Percentiles rank a stretch among this genome's conserved stretches.
phyloP scores from a whole-genome alignment of 2,113 vertebrate genomes.

The Apteryx mantelli region DNA sequence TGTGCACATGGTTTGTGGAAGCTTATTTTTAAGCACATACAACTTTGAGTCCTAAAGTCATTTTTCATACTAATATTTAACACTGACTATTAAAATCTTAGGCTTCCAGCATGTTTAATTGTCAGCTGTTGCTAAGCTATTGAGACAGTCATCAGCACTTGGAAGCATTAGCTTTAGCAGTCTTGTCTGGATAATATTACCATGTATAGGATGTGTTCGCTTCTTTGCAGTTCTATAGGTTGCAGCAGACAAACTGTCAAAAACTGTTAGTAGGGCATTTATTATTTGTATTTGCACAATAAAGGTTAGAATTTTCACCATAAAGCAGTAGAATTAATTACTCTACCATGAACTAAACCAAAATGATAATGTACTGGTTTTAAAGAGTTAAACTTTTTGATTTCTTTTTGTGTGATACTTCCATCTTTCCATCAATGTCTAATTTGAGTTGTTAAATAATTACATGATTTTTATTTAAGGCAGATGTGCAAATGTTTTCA shows the following conservation, averaged over 20 bases:
- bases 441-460: constrained; percentile 25
- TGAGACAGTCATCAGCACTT: neutral
- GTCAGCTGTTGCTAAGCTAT: neutral
- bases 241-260: neutral
- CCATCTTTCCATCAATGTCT: neutral
- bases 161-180: neutral
- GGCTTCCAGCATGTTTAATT: neutral
- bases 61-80: neutral
- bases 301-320: neutral
- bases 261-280: neutral
- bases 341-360: neutral
- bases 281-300: neutral
- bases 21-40: neutral
- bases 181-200: constrained; percentile 16
- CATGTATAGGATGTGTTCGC: neutral
- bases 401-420: neutral
- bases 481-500: constrained; percentile 34
- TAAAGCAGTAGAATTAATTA: neutral
- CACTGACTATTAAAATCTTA: neutral
- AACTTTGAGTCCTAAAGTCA: neutral
- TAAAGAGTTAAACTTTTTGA: neutral
- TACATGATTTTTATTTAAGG: constrained; percentile 36
- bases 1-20: neutral
- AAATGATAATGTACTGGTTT: neutral
- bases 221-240: neutral